Evolutionary conservation across 2,797 vertebrate genomes (phyloP).

Genomic region (Chanos chanos): DNA sequence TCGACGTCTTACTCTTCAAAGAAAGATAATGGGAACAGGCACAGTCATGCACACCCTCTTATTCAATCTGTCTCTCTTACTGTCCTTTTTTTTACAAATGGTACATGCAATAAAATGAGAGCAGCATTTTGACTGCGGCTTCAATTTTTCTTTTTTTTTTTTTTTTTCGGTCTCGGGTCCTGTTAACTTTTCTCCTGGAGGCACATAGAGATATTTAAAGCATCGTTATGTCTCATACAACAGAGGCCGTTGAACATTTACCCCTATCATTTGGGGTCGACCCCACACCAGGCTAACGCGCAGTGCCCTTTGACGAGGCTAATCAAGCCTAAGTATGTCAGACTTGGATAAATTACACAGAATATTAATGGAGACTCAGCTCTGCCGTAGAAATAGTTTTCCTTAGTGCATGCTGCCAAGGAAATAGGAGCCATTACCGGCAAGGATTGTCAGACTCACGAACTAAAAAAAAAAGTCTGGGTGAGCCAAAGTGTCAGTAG

Average conservation of each 20-base stretch:
- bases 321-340: slow-evolving; percentile 55
- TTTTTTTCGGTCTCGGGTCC: no score
- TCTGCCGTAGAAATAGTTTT: slow-evolving; percentile 20
- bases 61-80: no score
- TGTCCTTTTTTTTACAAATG: no score
- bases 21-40: slow-evolving; percentile 30
- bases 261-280: slow-evolving; percentile 52
- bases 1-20: slow-evolving; percentile 23
- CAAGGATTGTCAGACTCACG: no score
- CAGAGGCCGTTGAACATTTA: slow-evolving; percentile 59
- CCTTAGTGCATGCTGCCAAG: slow-evolving; percentile 9
- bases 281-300: slow-evolving; percentile 37
- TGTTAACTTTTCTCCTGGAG: no score
- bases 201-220: slow-evolving; percentile 55
- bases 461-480: no score
- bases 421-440: no score
- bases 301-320: slow-evolving; percentile 48
- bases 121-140: no score
- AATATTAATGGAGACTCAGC: slow-evolving; percentile 35
- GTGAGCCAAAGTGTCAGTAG: no score
- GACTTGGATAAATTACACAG: slow-evolving; percentile 44
- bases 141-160: no score
- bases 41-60: no score
- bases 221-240: slow-evolving; percentile 44
- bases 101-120: no score